phyloP scores from a whole-genome alignment of 2,888 invertebrate species.

The Conistra vaccinii region DNA sequence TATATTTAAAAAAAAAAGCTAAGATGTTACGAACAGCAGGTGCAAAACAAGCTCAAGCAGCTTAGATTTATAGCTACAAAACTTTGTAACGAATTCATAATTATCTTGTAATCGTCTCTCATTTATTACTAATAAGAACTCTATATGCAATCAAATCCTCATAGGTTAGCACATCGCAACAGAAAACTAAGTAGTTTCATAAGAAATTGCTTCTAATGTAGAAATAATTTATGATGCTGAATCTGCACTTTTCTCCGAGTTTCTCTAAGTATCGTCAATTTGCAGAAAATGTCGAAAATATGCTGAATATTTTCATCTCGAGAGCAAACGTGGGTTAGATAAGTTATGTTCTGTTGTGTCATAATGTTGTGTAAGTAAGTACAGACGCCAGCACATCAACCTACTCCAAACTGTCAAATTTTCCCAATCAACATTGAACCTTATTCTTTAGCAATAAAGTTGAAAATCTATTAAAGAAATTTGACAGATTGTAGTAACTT shows the following conservation, averaged over 20 bases:
- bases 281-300: neutral
- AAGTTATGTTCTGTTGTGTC: no score
- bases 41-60: neutral
- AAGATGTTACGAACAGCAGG: no score
- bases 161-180: neutral
- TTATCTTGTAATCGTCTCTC: no score
- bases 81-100: neutral
- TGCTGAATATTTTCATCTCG: neutral
- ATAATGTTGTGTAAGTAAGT: neutral
- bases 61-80: neutral
- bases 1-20: neutral
- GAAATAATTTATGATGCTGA: slow-evolving; percentile 42
- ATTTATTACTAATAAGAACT: neutral
- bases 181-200: slow-evolving; percentile 9
- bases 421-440: no score
- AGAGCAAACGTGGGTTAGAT: neutral
- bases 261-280: slow-evolving; percentile 12
- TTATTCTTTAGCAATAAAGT: no score
- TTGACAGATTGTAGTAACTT: no score
- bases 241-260: slow-evolving; percentile 29
- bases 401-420: no score
- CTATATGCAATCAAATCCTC: slow-evolving; percentile 3
- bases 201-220: slow-evolving; percentile 32
- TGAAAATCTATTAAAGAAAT: no score
- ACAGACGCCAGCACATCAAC: no score